Conservation (phyloP, 2,888 invertebrate genomes). For the Leptopilina drosophilae region DNA sequence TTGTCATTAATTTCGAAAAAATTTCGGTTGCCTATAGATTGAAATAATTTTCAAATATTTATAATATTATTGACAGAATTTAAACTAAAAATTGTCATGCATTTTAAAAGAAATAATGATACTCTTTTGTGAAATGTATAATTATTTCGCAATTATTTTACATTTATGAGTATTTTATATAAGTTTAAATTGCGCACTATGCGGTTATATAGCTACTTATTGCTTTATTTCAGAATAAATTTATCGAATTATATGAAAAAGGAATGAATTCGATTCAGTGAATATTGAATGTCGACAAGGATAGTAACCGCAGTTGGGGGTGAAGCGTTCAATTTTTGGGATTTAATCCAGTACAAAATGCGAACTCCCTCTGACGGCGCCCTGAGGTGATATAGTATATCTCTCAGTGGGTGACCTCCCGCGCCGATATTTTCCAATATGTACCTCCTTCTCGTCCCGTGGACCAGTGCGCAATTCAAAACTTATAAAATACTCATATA, state of each 20-base stretch:
- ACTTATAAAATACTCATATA: not conserved
- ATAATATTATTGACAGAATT: no score
- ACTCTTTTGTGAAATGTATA: no score
- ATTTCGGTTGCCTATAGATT: no score
- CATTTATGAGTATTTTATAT: no score
- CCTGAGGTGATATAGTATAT: conserved; percentile 55
- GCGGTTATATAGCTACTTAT: no score
- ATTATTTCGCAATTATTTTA: no score
- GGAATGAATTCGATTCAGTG: conserved; percentile 15
- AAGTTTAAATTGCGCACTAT: no score
- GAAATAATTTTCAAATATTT: no score
- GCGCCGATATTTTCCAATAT: conserved; percentile 42
- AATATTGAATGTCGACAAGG: conserved; percentile 25
- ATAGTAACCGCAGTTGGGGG: conserved; percentile 31
- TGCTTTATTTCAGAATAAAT: no score
- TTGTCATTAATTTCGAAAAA: no score
- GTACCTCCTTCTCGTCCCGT: not conserved
- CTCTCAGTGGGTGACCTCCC: conserved; percentile 55
- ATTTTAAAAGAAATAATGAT: no score
- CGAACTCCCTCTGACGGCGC: conserved; percentile 52
- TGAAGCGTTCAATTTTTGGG: conserved; percentile 43
- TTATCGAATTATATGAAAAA: conserved; percentile 20
- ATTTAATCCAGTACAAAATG: conserved; percentile 48
- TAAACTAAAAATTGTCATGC: no score
- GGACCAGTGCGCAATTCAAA: not conserved